These are phyloP conservation scores for Noctua janthina DNA, from an alignment of 2,888 invertebrate species.

Conservation along the genomic window DNA sequence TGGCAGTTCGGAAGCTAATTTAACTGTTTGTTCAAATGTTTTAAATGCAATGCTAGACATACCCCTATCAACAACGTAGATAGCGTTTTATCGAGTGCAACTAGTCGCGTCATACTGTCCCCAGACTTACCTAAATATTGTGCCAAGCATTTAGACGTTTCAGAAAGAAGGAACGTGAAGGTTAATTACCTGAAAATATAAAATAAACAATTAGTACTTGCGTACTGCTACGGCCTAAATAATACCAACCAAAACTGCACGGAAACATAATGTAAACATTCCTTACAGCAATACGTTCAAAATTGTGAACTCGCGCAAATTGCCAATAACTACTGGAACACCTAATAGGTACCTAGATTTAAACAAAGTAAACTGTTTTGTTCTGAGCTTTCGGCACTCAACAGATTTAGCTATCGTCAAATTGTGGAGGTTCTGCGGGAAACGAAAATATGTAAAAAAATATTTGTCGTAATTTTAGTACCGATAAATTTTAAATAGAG, in stretches of 20 bases:
- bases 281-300: slow-evolving; percentile 59
- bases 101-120: slow-evolving; percentile 83
- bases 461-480: slow-evolving; percentile 26
- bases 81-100: slow-evolving; percentile 69
- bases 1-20: not conserved
- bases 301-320: slow-evolving; percentile 57
- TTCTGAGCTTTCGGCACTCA: slow-evolving; percentile 13
- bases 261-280: slow-evolving; percentile 69
- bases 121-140: slow-evolving; percentile 86
- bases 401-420: slow-evolving; percentile 11
- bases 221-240: slow-evolving; percentile 55
- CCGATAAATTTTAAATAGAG: slow-evolving; percentile 45
- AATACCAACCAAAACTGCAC: slow-evolving; percentile 59
- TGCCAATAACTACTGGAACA: slow-evolving; percentile 47
- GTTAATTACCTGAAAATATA: slow-evolving; percentile 89
- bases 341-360: slow-evolving; percentile 12
- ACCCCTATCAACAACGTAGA: slow-evolving; percentile 34
- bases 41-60: slow-evolving; percentile 28
- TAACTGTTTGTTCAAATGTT: slow-evolving; percentile 10
- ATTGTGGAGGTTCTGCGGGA: slow-evolving; percentile 13
- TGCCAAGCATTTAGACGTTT: slow-evolving; percentile 85
- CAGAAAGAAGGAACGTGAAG: slow-evolving; percentile 87
- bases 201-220: slow-evolving; percentile 81
- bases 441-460: slow-evolving; percentile 6
- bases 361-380: slow-evolving; percentile 27